These are phyloP conservation scores for Garra rufa DNA, from an alignment of 2,113 vertebrate species.

Conservation along the genomic window DNA sequence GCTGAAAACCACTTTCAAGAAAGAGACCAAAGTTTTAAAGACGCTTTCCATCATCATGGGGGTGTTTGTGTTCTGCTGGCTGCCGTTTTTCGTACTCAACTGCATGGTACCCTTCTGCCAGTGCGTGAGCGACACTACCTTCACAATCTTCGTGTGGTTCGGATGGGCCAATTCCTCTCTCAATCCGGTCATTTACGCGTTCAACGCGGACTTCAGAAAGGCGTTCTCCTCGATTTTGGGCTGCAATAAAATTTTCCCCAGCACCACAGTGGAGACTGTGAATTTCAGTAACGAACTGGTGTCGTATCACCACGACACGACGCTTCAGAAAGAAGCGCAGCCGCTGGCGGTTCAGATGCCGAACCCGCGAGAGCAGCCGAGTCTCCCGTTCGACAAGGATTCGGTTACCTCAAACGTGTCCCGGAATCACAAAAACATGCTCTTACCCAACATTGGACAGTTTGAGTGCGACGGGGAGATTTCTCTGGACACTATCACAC, in stretches of 20 bases:
- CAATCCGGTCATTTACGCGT: conserved; percentile 78
- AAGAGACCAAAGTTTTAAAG: conserved; percentile 84
- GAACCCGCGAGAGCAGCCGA: conserved; percentile 55
- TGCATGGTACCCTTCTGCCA: conserved; percentile 80
- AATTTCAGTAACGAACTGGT: conserved; percentile 74
- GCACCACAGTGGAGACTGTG: conserved; percentile 66
- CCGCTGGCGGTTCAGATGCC: conserved; percentile 59
- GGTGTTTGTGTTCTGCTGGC: conserved; percentile 80
- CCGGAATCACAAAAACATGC: conserved; percentile 58
- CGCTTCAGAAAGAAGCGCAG: conserved; percentile 70
- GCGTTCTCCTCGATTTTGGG: conserved; percentile 75
- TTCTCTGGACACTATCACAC: conserved; percentile 63
- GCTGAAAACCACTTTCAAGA: conserved; percentile 78
- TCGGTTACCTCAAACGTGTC: conserved; percentile 59
- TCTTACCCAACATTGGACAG: conserved; percentile 64
- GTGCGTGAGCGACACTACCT: conserved; percentile 73
- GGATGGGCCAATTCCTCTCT: conserved; percentile 79
- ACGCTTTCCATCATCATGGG: conserved; percentile 80
- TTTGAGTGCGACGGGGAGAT: conserved; percentile 70
- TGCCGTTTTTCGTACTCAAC: conserved; percentile 80
- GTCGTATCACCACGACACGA: conserved; percentile 72
- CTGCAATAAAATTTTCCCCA: conserved; percentile 65
- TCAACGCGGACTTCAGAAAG: conserved; percentile 74
- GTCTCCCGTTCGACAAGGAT: conserved; percentile 66
- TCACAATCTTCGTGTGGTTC: conserved; percentile 78